Base-by-base conservation (phyloP, 2,888 invertebrate species). In the Adelphocoris suturalis region DNA sequence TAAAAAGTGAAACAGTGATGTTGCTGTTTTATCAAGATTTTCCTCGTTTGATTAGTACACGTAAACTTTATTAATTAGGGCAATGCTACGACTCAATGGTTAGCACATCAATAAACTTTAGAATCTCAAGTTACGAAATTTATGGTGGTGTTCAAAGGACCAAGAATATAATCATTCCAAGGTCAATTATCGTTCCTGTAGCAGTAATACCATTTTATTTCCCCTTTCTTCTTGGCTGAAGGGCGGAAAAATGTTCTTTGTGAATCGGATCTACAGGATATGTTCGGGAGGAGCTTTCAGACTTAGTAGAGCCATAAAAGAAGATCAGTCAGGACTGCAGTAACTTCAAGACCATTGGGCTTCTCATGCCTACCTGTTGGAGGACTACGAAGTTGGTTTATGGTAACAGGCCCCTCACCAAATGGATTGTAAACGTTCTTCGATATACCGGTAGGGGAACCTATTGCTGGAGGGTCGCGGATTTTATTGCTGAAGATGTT, bases 301-400 rank as follows among this genome's bases (percentile, higher is more conserved):
- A 85, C 85, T 55, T 85, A 85, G 85, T 85, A n/a, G 23, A 57
- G 57, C 85, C 23, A 85, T 85, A 85, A 85, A 85, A 85, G n/a
- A 37, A 85, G 57, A 85, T 85, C 85, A 85, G 37, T 61, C 85
- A 61, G 46, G 37, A 28, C 85, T 85, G 85, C 61, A 85, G 61
- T 85, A 85, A 85, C 85, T 85, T 61, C 85, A 85, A 61, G 57
- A 19, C 85, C 85, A 85, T 85, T 85, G 57, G 57, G 61, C 61
- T 85, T 27, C 61, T 7, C n/a, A 47, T 23, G 28, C 85, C 85
- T 85, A 85, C 85, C 85, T 85, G 85, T 85, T 85, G 61, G 28
- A 48, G 11, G 61, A 85, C 61, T 23, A 27, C 37, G n/a, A 37
- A 61, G 57, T 37, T 85, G 57, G 85, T 85, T 61, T 85, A 85